Evolutionary conservation across 2,797 vertebrate species (phyloP).

Genomic region (Capromys pilorides): DNA sequence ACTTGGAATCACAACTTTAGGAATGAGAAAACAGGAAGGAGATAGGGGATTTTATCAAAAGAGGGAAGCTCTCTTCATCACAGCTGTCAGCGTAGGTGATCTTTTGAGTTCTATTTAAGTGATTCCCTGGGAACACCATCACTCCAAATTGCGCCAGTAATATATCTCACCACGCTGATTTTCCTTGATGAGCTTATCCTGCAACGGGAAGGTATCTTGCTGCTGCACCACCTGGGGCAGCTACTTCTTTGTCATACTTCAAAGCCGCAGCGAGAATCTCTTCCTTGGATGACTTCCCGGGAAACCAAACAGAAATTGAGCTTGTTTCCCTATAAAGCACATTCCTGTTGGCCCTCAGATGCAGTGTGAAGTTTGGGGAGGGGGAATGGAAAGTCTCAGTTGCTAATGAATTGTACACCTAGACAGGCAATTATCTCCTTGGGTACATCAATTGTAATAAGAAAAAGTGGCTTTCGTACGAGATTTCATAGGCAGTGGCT

Average conservation of each 20-base stretch:
- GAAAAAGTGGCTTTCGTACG: slow-evolving; percentile 4
- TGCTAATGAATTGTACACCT: slow-evolving; percentile 31
- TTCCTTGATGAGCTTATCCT: slow-evolving; percentile 57
- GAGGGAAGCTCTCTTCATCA: slow-evolving; percentile 70
- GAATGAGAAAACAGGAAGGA: slow-evolving; percentile 60
- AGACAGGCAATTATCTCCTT: background rate
- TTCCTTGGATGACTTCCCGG: slow-evolving; percentile 58
- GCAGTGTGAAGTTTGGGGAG: background rate
- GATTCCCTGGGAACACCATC: slow-evolving; percentile 78
- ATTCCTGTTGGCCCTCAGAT: background rate
- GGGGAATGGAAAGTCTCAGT: background rate
- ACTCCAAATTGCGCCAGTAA: slow-evolving; percentile 70
- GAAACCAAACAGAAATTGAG: slow-evolving; percentile 24
- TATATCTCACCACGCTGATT: slow-evolving; percentile 56
- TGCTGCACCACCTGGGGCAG: slow-evolving; percentile 55
- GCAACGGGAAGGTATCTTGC: slow-evolving; percentile 63
- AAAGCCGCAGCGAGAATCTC: slow-evolving; percentile 34
- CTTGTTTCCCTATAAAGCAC: slow-evolving; percentile 49
- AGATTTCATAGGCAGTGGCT: background rate
- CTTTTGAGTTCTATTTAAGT: slow-evolving; percentile 74
- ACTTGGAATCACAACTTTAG: background rate
- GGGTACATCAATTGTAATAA: background rate
- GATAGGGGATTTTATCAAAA: slow-evolving; percentile 67
- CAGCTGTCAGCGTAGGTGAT: slow-evolving; percentile 75
- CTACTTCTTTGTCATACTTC: slow-evolving; percentile 60